Base-by-base conservation (phyloP, 2,113 vertebrate genomes). In the Lagopus leucura region DNA sequence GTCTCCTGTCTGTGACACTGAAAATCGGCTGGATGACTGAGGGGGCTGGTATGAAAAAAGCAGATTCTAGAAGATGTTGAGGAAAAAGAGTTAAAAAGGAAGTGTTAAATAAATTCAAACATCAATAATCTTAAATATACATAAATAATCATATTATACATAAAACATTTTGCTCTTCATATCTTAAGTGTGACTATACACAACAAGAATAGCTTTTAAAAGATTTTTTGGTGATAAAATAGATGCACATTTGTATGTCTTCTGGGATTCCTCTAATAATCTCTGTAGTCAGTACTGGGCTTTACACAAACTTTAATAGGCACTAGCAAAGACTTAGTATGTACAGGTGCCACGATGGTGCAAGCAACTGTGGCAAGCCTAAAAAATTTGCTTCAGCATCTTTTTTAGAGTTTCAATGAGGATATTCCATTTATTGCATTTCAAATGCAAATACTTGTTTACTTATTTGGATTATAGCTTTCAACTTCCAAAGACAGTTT, bases 41-140 rank as follows among this genome's bases (percentile, higher is more conserved):
- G 99, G 99, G 38, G 99, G 99, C 77, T 99, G 99, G 94, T 98
- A 99, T 47, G 99, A 99, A 95, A 99, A 99, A 78, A 99, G 98
- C 48, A 99, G 98, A 95, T 99, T 99, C 99, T 99, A 90, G 32
- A 89, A 91, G 13, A 82, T 38, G 73, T 8, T 88, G 2, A 80
- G 54, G 45, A 96, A 82, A 82, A 42, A 91, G 89, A 83, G 38
- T 11, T 6, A 28, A 21, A 19, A 52, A 55, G 76, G 34, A 90
- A 48, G 48, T 34, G 69, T 92, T 92, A 94, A 74, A 67, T n/a
- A 57, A 54, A 64, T 75, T 69, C 27, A 83, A 71, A 65, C 7
- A 65, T 16, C 34, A 81, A 15, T 11, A 65, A 57, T 10, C 14
- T 66, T 60, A 8, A 87, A 47, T 21, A 28, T 7, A 30, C 8